A percentile compares a stretch with the other conserved stretches of the same genome.
phyloP scores from a whole-genome alignment of 2,113 vertebrate species.

The Actenoides hombroni region DNA sequence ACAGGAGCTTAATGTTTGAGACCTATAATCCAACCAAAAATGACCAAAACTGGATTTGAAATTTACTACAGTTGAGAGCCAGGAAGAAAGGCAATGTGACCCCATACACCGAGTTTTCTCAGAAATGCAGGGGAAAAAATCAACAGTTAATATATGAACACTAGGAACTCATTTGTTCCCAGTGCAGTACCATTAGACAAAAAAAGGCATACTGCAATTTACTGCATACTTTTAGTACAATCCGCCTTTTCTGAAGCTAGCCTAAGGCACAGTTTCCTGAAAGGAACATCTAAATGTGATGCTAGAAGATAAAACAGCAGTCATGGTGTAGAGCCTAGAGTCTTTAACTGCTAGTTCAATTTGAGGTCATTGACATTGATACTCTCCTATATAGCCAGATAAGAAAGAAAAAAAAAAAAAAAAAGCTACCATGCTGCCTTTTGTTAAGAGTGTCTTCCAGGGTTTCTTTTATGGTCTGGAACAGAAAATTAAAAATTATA shows the following conservation, averaged over 20 bases:
- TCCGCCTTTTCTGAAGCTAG: not conserved
- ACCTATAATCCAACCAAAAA: not conserved
- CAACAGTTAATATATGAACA: not conserved
- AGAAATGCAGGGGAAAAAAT: not conserved
- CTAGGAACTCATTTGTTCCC: not conserved
- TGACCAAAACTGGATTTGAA: not conserved
- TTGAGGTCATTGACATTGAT: not conserved
- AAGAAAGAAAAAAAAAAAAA: not conserved
- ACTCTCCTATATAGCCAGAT: not conserved
- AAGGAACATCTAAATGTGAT: not conserved
- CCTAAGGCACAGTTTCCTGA: not conserved
- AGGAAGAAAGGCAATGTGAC: not conserved
- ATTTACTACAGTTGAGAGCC: not conserved
- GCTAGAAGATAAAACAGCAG: not conserved
- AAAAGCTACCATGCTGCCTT: not conserved
- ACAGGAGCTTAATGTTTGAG: not conserved
- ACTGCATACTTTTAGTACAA: not conserved
- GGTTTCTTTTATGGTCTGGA: not conserved
- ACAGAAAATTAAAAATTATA: not conserved
- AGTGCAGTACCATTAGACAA: not conserved
- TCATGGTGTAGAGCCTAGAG: not conserved
- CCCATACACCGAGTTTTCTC: not conserved
- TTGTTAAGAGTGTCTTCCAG: not conserved
- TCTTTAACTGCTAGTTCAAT: not conserved
- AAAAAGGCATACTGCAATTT: not conserved